Conservation (phyloP, 2,113 vertebrate species). For the Malaclemys terrapin region DNA sequence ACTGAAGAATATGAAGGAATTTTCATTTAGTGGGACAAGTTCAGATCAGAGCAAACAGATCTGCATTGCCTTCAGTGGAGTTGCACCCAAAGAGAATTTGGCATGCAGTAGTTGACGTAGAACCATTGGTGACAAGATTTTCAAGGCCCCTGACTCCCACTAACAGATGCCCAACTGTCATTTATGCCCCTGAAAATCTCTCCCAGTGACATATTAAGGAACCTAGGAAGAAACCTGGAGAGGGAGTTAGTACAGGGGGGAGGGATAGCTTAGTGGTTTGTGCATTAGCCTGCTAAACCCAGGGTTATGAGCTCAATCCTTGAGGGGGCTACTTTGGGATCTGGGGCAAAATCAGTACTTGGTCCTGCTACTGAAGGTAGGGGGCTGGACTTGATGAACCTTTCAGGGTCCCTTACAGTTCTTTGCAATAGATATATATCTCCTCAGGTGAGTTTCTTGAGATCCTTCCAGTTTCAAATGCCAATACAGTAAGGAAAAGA, state of each 20-base stretch:
- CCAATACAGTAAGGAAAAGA: neutral
- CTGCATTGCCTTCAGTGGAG: neutral
- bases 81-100: neutral
- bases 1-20: neutral
- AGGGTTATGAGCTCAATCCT: too few species aligned
- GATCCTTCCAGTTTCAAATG: neutral
- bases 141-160: neutral
- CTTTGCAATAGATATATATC: too few species aligned
- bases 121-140: neutral
- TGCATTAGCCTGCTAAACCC: too few species aligned
- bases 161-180: neutral
- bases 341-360: too few species aligned
- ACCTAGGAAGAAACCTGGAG: neutral
- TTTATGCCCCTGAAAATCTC: neutral
- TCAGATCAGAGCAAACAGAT: neutral
- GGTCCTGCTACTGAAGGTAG: too few species aligned
- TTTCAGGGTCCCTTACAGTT: too few species aligned
- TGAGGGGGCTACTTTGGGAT: too few species aligned
- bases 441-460: neutral
- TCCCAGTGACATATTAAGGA: neutral
- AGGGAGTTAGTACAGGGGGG: neutral
- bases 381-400: too few species aligned
- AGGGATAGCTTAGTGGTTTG: too few species aligned
- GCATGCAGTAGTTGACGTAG: too few species aligned
- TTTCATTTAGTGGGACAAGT: neutral